Base-by-base conservation (phyloP, 2,888 invertebrate genomes). In the Nematopogon swammerdamellus region DNA sequence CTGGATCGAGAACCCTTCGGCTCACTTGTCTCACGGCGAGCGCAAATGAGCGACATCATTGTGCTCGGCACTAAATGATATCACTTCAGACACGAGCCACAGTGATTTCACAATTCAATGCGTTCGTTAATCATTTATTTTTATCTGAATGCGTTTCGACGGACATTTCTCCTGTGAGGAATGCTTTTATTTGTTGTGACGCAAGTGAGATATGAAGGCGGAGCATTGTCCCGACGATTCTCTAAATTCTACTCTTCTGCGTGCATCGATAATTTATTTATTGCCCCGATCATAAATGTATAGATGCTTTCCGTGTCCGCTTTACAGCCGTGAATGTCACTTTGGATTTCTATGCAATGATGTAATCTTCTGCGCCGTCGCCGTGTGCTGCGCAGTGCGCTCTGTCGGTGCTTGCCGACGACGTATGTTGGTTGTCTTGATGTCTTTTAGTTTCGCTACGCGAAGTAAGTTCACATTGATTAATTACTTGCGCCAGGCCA, bases 41-140 rank as follows among this genome's bases (percentile, higher is more conserved):
- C 36, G 36, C 6, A 36, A 36, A 36, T 14, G 36, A 36, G 36
- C n/a, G 36, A 36, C 36, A 36, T 36, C 36, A 36, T 36, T 36
- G 36, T 36, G n/a, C 36, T 25, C n/a, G 11, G 11, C 60, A 60
- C 60, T 61, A 64, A 62, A 65, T 68, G 70, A 70, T 65, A 64
- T 63, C 65, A 64, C 62, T 25, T 16, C 14, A 29, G n/a, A 4
- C 19, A n/a, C 14, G 45, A 18, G 46, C 29, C 29, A 36, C 36
- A 14, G 60, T 67, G 66, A 61, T 68, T 69, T 64, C 61, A 65
- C 67, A 67, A 67, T 71, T 66, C 67, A 70, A 70, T 69, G 63
- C 58, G 63, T 72, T 71, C 65, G 67, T 72, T 70, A 70, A 70
- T 69, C 47, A 50, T 48, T 49, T 44, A 42, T 44, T 45, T 50